A percentile compares a stretch with the other conserved stretches of the same genome.
phyloP scores from a whole-genome alignment of 2,888 invertebrate species.

The Caenorhabditis angaria region DNA sequence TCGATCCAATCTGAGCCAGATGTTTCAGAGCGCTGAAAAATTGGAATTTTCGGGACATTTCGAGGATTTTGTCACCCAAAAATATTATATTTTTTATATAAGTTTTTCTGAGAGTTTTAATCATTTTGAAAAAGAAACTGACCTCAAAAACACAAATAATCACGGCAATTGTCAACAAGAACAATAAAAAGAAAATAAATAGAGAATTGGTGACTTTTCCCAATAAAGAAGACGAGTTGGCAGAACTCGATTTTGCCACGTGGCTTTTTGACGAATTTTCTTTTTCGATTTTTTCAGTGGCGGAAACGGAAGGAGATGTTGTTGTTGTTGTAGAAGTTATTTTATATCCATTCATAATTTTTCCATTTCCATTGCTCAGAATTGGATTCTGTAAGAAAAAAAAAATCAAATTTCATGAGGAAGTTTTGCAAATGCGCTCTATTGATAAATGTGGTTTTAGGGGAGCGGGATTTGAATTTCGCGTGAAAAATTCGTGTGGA shows the following conservation, averaged over 20 bases:
- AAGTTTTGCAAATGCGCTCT: too few species aligned
- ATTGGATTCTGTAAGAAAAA: slow-evolving; percentile 4
- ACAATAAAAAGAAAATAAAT: slow-evolving; percentile 37
- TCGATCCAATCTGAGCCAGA: slow-evolving; percentile 49
- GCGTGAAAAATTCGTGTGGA: too few species aligned
- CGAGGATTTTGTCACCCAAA: neutral
- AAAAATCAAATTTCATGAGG: too few species aligned
- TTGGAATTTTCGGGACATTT: neutral
- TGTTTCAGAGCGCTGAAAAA: slow-evolving; percentile 36
- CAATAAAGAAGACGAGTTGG: too few species aligned
- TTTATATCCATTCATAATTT: neutral
- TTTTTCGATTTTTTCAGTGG: too few species aligned
- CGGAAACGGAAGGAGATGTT: too few species aligned
- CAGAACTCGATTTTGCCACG: too few species aligned
- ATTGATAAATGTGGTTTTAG: too few species aligned
- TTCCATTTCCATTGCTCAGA: neutral
- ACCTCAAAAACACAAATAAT: slow-evolving; percentile 46
- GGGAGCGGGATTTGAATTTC: too few species aligned
- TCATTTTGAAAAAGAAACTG: slow-evolving; percentile 4
- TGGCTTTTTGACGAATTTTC: too few species aligned
- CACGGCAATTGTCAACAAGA: slow-evolving; percentile 38
- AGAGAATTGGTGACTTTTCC: slow-evolving; percentile 22
- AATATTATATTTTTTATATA: neutral
- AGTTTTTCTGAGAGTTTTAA: neutral
- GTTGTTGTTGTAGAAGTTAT: too few species aligned